These are phyloP conservation scores for Seriola aureovittata DNA, from an alignment of 2,113 vertebrate genomes.

Conservation along the genomic window DNA sequence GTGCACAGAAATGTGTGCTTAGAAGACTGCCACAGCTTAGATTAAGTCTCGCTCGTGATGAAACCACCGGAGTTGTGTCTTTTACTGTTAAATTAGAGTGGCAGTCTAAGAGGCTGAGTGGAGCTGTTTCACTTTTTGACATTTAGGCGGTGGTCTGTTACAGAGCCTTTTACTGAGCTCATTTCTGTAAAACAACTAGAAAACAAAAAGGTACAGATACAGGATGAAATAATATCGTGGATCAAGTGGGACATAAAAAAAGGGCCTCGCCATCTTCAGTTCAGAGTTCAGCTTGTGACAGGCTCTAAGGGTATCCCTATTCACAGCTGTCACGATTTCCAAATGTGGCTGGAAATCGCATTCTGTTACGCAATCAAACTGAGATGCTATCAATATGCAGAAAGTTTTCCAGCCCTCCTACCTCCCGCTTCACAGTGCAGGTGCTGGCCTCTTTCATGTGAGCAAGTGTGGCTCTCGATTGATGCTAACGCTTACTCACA, in stretches of 20 bases:
- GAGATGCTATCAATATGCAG: conserved; percentile 53
- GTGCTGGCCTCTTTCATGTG: conserved; percentile 60
- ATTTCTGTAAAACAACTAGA: neutral
- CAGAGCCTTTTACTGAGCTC: neutral
- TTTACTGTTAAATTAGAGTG: conserved; percentile 48
- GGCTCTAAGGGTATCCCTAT: conserved; percentile 61
- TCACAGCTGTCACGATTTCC: conserved; percentile 47
- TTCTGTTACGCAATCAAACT: conserved; percentile 71
- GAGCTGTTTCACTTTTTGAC: conserved; percentile 4
- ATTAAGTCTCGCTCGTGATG: conserved; percentile 38
- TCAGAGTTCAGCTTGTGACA: neutral
- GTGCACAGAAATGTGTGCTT: conserved; percentile 52
- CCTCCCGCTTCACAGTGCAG: conserved; percentile 46
- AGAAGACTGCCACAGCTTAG: conserved; percentile 47
- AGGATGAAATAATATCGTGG: neutral
- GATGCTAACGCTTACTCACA: conserved; percentile 20
- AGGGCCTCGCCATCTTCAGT: conserved; percentile 10
- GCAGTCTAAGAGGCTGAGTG: conserved; percentile 15
- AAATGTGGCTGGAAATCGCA: conserved; percentile 77
- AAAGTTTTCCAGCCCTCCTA: conserved; percentile 66
- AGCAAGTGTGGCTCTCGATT: neutral
- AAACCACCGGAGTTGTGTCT: conserved; percentile 52
- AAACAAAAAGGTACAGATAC: neutral
- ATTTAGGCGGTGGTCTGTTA: neutral
- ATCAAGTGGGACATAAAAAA: neutral